Percentiles rank a stretch among this genome's conserved stretches.
phyloP scores from a whole-genome alignment of 1,140 invertebrate species.

The honey bee (Apis mellifera) region Amel_HAv3.1 CM009940.2:2758501-2759000 shows the following conservation, averaged over 20 bases:
- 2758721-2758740: not conserved
- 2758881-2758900: not conserved
- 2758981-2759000: not conserved
- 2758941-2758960: too few relatives aligned
- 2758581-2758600: constrained; percentile 20
- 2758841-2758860: not conserved
- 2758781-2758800: not conserved
- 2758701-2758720: not conserved
- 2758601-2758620: constrained; percentile 36
- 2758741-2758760: not conserved
- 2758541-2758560: constrained; percentile 36
- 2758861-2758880: not conserved
- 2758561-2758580: not conserved
- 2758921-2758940: too few relatives aligned
- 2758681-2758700: not conserved
- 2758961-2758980: not conserved
- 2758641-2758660: not conserved
- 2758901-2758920: not conserved
- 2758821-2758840: not conserved
- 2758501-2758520: not conserved
- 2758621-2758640: constrained; percentile 7
- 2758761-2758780: not conserved
- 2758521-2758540: constrained; percentile 5
- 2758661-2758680: constrained; percentile 9
- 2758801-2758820: not conserved